Evolutionary conservation across 2,797 vertebrate genomes (phyloP).

Genomic region (Muscicapa striata): DNA sequence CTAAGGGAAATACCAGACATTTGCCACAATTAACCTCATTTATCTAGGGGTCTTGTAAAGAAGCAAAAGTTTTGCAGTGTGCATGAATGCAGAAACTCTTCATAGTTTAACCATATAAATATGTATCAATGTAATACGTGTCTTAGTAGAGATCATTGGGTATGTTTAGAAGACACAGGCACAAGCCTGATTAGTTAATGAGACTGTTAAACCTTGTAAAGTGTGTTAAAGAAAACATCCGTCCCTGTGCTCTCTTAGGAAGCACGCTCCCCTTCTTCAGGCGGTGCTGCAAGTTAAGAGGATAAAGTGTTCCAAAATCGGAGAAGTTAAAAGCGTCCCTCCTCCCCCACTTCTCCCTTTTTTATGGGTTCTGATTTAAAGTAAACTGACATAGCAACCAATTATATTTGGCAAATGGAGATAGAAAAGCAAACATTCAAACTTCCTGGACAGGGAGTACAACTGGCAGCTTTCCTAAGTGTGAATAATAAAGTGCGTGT

Average conservation of each 20-base stretch:
- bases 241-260: background rate
- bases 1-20: background rate
- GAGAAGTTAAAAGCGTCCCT: conserved; percentile 56
- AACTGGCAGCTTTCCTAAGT: conserved; percentile 73
- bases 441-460: conserved; percentile 79
- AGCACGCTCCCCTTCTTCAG: background rate
- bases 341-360: conserved; percentile 51
- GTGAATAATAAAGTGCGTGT: conserved; percentile 74
- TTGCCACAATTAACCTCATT: background rate
- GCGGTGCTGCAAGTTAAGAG: conserved; percentile 29
- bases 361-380: conserved; percentile 77
- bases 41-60: background rate
- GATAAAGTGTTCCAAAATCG: conserved; percentile 66
- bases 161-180: background rate
- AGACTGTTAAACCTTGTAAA: background rate
- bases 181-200: background rate
- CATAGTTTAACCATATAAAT: background rate
- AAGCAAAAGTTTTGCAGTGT: background rate
- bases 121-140: background rate
- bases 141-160: background rate
- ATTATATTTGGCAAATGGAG: conserved; percentile 77
- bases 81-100: background rate
- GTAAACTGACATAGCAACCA: conserved; percentile 78
- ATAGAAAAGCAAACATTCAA: conserved; percentile 78
- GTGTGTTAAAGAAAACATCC: background rate